Evolutionary conservation across 2,797 vertebrate genomes (phyloP).

Genomic region (Dromococcyx pavoninus): DNA sequence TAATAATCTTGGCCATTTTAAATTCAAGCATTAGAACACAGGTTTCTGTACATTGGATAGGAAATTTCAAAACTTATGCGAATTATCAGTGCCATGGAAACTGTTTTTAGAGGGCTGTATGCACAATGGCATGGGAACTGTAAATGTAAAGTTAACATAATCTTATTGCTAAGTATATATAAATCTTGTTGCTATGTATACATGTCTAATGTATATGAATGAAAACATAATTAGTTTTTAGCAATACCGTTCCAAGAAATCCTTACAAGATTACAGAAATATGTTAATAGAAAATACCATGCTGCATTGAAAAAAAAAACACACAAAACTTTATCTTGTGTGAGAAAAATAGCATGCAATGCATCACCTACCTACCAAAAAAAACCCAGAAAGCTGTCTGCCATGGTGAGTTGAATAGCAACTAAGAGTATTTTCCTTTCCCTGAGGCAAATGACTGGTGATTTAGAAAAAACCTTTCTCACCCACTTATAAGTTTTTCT

Average conservation of each 20-base stretch:
- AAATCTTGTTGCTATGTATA: neutral
- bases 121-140: neutral
- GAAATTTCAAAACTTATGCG: neutral
- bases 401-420: neutral
- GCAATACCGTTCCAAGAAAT: neutral
- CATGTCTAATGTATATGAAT: neutral
- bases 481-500: neutral
- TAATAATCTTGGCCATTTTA: conserved; percentile 6
- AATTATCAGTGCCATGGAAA: neutral
- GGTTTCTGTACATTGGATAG: neutral
- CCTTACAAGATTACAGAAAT: neutral
- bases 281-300: neutral
- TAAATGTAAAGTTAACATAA: neutral
- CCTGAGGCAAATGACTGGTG: neutral
- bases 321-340: neutral
- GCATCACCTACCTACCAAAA: neutral
- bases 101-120: neutral
- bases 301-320: neutral
- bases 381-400: neutral
- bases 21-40: neutral
- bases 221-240: neutral
- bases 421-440: neutral
- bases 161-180: neutral
- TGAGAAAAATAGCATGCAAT: neutral
- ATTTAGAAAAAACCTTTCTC: neutral